Base-by-base conservation (phyloP, 2,888 invertebrate genomes). In the Drosophila macrothrix region DNA sequence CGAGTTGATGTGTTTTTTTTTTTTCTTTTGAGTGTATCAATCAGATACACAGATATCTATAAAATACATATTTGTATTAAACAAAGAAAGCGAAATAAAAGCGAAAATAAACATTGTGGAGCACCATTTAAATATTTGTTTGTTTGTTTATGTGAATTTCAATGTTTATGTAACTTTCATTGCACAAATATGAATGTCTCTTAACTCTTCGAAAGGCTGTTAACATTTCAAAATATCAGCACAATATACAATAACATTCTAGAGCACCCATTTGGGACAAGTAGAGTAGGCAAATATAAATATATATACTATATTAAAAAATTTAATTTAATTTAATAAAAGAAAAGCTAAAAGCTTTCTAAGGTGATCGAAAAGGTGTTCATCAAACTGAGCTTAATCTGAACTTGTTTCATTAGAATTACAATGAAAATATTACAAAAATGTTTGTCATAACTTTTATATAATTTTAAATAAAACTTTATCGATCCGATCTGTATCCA, bases 61-160 rank as follows among this genome's bases (percentile, higher is more conserved):
- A 25, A 28, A n/a, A 59, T 61, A 25, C 60, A 37, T 19, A 49
- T 25, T 25, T 25, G 22, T 5, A 19, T 19, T 16, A 9, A 49
- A 5, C 16, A 25, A 22, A 19, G 16, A 28, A 25, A 12, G 16
- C 25, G 16, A 22, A 46, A 14, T 31, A 31, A 29, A 29, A 29
- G 14, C 28, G 22, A 14, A 29, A 52, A 53, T 46, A 28, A 28
- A 52, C n/a, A 28, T 43, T 49, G 31, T 46, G 28, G 35, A 46
- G 29, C 31, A 25, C 4, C 4, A 46, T 46, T 25, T 46, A 37
- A 54, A 31, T 46, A 53, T 31, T 41, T 28, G 19, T 39, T 35
- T 65, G 65, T 53, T 46, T 67, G 67, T 46, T 54, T 65, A 54
- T 67, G 46, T 54, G 53, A 37, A 31, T 65, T 29, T 35, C 46